These are phyloP conservation scores for Paraescarpia echinospica DNA, from an alignment of 1,140 invertebrate species.

Conservation along the genomic window DNA sequence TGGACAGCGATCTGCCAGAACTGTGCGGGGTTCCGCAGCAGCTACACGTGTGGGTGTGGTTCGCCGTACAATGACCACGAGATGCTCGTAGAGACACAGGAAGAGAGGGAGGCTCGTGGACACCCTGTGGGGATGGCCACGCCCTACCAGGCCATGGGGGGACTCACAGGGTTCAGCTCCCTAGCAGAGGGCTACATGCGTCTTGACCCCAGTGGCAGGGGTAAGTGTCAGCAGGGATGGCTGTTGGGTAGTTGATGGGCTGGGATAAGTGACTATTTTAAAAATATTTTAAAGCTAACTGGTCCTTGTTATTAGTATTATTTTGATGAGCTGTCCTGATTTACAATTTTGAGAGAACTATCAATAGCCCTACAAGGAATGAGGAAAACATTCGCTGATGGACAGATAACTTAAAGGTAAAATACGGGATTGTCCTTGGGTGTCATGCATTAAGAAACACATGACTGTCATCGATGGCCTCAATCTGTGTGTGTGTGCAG, in stretches of 20 bases:
- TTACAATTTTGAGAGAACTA: too few species aligned
- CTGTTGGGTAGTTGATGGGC: not conserved
- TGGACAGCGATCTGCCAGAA: conserved; percentile 47
- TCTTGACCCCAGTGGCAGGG: conserved; percentile 57
- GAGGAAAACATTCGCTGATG: too few species aligned
- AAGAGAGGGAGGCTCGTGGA: conserved; percentile 53
- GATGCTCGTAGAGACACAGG: conserved; percentile 55
- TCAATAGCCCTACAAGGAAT: too few species aligned
- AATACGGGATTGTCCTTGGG: too few species aligned
- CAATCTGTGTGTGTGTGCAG: too few species aligned
- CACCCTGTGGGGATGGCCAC: conserved; percentile 56
- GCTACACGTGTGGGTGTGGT: conserved; percentile 57
- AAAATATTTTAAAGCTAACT: not conserved
- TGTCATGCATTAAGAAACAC: too few species aligned
- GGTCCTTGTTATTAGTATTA: not conserved
- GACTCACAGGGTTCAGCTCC: conserved; percentile 58
- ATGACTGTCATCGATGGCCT: too few species aligned
- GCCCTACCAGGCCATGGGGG: conserved; percentile 58
- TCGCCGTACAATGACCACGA: conserved; percentile 45
- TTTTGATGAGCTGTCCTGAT: too few species aligned
- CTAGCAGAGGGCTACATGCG: conserved; percentile 57
- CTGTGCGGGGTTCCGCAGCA: conserved; percentile 55
- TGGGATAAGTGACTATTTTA: not conserved
- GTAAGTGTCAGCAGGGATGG: conserved; percentile 32
- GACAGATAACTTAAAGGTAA: too few species aligned